Conservation (phyloP, 2,888 invertebrate species). For the Pegoplata infirma region DNA sequence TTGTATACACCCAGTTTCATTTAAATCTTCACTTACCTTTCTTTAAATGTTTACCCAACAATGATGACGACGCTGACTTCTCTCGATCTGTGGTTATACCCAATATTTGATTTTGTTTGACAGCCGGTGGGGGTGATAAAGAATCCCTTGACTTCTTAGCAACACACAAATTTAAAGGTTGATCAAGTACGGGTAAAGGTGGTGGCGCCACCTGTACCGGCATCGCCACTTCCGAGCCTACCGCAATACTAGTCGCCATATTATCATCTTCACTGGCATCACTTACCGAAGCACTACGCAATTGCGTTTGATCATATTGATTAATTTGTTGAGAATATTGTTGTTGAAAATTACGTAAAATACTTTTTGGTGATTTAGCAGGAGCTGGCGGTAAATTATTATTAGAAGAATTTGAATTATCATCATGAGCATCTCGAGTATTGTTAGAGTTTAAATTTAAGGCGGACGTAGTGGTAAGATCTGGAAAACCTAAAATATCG, state of each 20-base stretch:
- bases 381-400: slow-evolving; percentile 64
- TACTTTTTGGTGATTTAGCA: slow-evolving; percentile 76
- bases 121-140: slow-evolving; percentile 59
- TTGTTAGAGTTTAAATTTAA: slow-evolving; percentile 4
- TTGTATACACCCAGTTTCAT: too few species aligned
- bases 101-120: slow-evolving; percentile 62
- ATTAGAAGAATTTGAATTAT: slow-evolving; percentile 61
- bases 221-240: slow-evolving; percentile 7
- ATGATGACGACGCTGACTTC: slow-evolving; percentile 42
- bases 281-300: slow-evolving; percentile 74
- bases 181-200: slow-evolving; percentile 76
- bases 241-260: neutral
- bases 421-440: slow-evolving; percentile 60
- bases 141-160: slow-evolving; percentile 77
- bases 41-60: slow-evolving; percentile 63
- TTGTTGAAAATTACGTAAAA: slow-evolving; percentile 74
- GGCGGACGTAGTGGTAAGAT: slow-evolving; percentile 23
- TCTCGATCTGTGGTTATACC: slow-evolving; percentile 60
- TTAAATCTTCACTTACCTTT: slow-evolving; percentile 66
- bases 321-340: slow-evolving; percentile 71
- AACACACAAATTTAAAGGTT: slow-evolving; percentile 82
- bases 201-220: slow-evolving; percentile 24
- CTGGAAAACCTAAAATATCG: slow-evolving; percentile 87
- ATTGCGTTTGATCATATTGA: slow-evolving; percentile 62
- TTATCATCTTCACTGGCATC: slow-evolving; percentile 78